Conservation (phyloP, 1,140 invertebrate genomes). For the Brachionus plicatilis region DNA sequence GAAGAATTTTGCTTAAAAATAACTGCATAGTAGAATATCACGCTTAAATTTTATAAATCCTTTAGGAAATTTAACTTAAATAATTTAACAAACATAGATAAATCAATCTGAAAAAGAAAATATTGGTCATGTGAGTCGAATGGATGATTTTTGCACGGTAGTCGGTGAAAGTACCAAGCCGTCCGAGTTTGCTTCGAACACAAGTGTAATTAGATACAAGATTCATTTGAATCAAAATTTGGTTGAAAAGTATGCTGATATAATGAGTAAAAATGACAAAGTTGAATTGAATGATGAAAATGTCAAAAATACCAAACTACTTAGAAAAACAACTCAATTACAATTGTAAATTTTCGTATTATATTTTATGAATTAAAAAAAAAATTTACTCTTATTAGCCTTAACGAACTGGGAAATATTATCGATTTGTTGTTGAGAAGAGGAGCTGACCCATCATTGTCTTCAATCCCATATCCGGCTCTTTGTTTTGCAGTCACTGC, state of each 20-base stretch:
- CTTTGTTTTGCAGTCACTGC: slow-evolving; percentile 55
- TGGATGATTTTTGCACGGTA: neutral
- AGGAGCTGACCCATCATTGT: slow-evolving; percentile 54
- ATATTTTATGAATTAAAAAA: neutral
- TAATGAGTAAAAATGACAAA: slow-evolving; percentile 32
- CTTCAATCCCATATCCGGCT: slow-evolving; percentile 52
- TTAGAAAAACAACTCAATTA: slow-evolving; percentile 15
- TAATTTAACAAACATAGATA: neutral
- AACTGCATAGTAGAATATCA: neutral
- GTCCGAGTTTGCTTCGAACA: slow-evolving; percentile 20
- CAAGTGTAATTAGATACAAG: neutral
- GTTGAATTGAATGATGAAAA: neutral
- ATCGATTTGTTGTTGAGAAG: slow-evolving; percentile 50
- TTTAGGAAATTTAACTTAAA: no score
- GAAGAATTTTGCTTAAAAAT: neutral
- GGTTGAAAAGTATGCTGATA: slow-evolving; percentile 1
- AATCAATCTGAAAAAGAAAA: neutral
- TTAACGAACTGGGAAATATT: slow-evolving; percentile 43
- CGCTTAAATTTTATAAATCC: neutral
- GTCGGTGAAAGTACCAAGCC: slow-evolving; percentile 29
- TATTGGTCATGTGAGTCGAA: neutral
- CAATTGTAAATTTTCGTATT: neutral
- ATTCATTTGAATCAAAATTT: neutral
- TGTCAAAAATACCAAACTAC: neutral
- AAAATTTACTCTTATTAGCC: slow-evolving; percentile 9